Evolutionary conservation across 2,888 invertebrate species (phyloP), one percentile per base, ranked within the genome.

Genomic region (Agrypnus murinus): DNA sequence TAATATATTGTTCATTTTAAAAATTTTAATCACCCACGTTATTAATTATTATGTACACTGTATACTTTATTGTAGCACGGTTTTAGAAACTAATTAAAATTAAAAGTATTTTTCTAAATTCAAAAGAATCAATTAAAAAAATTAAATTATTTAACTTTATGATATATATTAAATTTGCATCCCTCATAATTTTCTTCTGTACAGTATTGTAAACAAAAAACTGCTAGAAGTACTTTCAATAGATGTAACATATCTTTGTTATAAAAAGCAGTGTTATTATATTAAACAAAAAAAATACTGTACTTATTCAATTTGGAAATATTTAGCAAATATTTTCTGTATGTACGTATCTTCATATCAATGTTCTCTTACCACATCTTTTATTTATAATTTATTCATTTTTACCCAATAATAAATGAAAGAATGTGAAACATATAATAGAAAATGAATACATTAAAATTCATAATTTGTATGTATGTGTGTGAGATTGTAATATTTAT

Each of bases 181-280:
- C 34, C 34, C 9, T 9, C n/a, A 60, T 50, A 36, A 58, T 15
- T 58, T 64, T 58, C 57, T 69, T 70, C 60, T 70, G 59, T 70
- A 62, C 55, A 60, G 65, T 45, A 63, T 66, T 25, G 5, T 25
- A 25, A 25, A 25, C 3, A 25, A 25, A 34, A 34, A 59, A 65
- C 43, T 65, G 66, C 59, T 74, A 68, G 65, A 70, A 70, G 74
- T 63, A 63, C 72, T 75, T 79, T 79, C 79, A 81, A 81, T 82
- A 82, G 81, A 82, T 81, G 79, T 81, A 80, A 82, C 83, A 83
- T 83, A 83, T 83, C 83, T 82, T n/a, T 78, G 80, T 81, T 81
- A 77, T 74, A 72, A 69, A 66, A 25, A 53, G 40, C 53, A 64
- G 69, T 63, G 46, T 62, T 63, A 55, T 48, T 58, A 40, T 38